Conservation (phyloP, 2,888 invertebrate genomes). For the Oxyscelio sp. region DNA sequence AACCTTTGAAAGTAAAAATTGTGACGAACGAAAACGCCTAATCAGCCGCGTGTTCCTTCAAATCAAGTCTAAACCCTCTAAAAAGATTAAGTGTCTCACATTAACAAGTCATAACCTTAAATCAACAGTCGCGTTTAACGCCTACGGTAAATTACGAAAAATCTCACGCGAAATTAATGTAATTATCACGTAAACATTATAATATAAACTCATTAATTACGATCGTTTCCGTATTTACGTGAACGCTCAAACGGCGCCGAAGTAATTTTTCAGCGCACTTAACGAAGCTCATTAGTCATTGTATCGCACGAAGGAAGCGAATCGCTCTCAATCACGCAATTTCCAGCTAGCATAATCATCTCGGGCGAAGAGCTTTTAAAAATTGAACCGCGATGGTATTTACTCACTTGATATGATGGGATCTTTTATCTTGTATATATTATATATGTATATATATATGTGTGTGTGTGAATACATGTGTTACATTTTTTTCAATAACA, state of each 20-base stretch:
- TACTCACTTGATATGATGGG: no score
- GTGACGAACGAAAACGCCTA: background rate
- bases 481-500: no score
- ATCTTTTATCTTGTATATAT: no score
- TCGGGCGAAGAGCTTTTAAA: slow-evolving; percentile 7
- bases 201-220: slow-evolving; percentile 57
- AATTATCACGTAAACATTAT: slow-evolving; percentile 67
- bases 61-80: slow-evolving; percentile 4
- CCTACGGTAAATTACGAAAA: slow-evolving; percentile 56
- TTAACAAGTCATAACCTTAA: slow-evolving; percentile 44
- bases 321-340: slow-evolving; percentile 69
- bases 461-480: no score
- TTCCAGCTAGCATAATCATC: slow-evolving; percentile 2
- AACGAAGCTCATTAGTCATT: slow-evolving; percentile 70
- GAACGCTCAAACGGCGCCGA: slow-evolving; percentile 57
- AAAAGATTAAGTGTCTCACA: slow-evolving; percentile 34
- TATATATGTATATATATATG: no score
- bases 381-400: background rate
- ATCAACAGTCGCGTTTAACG: slow-evolving; percentile 50
- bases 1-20: slow-evolving; percentile 29
- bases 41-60: slow-evolving; percentile 15
- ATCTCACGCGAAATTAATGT: slow-evolving; percentile 66
- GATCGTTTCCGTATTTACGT: slow-evolving; percentile 68
- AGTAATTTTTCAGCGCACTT: slow-evolving; percentile 55
- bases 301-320: slow-evolving; percentile 35